phyloP scores from a whole-genome alignment of 2,113 vertebrate genomes.

The Opisthocomus hoazin region DNA sequence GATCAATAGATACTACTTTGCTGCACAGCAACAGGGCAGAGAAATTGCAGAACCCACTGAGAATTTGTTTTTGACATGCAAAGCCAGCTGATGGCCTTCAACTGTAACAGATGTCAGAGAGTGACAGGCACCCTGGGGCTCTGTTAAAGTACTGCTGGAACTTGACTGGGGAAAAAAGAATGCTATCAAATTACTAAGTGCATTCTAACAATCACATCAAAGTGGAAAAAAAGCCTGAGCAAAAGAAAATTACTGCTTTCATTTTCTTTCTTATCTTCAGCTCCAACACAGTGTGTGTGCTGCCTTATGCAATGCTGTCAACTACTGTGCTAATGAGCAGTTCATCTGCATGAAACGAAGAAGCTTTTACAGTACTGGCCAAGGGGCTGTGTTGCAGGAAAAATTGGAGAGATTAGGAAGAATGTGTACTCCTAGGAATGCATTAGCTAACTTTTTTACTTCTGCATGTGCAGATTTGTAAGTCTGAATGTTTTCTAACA shows the following conservation, averaged over 20 bases:
- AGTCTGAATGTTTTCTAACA: not conserved
- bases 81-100: slow-evolving; percentile 33
- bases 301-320: not conserved
- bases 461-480: rapidly evolving
- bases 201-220: slow-evolving; percentile 29
- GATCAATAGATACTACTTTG: slow-evolving; percentile 37
- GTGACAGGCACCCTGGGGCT: slow-evolving; percentile 13
- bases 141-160: not conserved
- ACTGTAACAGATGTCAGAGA: slow-evolving; percentile 8
- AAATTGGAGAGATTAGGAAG: not conserved
- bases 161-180: not conserved
- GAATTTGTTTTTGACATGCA: slow-evolving; percentile 11
- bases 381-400: not conserved
- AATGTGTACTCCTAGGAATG: rapidly evolving
- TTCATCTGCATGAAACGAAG: not conserved
- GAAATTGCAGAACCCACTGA: slow-evolving; percentile 9
- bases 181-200: not conserved
- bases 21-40: not conserved
- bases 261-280: not conserved
- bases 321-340: not conserved
- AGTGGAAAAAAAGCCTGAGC: not conserved
- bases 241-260: slow-evolving; percentile 34
- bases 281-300: not conserved
- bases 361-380: not conserved
- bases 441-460: not conserved